Conservation (phyloP, 64 coral and sea anemone genomes). For the Stichodactyla mertensii region DNA sequence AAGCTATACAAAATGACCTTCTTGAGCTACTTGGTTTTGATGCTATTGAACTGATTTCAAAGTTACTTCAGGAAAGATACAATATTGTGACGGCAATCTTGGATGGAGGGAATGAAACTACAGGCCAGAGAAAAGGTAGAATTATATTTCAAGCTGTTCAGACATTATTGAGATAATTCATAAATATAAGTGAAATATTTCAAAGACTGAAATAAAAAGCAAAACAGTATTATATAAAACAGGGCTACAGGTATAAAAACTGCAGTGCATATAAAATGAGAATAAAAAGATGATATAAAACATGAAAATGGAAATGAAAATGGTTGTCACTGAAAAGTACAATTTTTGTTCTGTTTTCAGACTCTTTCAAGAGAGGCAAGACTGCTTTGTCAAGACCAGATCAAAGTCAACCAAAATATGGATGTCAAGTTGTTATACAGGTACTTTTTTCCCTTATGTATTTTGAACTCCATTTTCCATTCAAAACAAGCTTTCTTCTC, state of each 20-base stretch:
- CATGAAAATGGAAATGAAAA: too few species aligned
- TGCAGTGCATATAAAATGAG: too few species aligned
- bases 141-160: not conserved
- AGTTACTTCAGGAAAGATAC: conserved; percentile 61
- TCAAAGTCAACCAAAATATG: conserved; percentile 57
- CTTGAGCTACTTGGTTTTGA: conserved; percentile 96
- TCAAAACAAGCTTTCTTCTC: too few species aligned
- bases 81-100: conserved; percentile 37
- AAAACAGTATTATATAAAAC: too few species aligned
- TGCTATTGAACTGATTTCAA: conserved; percentile 90
- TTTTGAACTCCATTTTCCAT: not conserved
- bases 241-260: too few species aligned
- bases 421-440: conserved; percentile 88
- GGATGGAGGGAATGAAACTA: not conserved
- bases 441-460: not conserved
- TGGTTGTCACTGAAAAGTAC: not conserved
- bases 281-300: too few species aligned
- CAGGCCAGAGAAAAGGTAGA: not conserved
- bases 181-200: too few species aligned
- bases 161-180: too few species aligned
- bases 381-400: not conserved
- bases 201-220: too few species aligned
- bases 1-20: conserved; percentile 88
- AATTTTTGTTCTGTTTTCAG: not conserved
- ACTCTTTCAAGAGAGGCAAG: not conserved